Base-by-base conservation (phyloP, 2,797 vertebrate genomes). In the Gambusia yucatana region DNA sequence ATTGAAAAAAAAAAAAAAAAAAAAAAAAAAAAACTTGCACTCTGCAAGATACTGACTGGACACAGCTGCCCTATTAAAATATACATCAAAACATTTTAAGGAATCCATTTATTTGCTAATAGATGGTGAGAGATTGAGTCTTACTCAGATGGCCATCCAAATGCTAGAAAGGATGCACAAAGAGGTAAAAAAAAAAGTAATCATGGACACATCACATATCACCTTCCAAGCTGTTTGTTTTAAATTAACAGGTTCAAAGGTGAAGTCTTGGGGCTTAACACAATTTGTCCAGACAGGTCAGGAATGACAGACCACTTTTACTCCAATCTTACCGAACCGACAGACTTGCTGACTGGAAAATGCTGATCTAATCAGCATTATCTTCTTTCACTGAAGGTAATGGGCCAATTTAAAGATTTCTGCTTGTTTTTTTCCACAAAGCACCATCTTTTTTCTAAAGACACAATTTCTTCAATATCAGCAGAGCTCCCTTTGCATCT, bases 271-370 rank as follows among this genome's bases (percentile, higher is more conserved):
- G 82, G 80, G 84, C 86, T 83, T 73, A 77, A 61, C 36, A 67
- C 77, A 74, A 7, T 72, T 59, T 77, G 82, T 93, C 88, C 90
- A 83, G 82, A 87, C 86, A 44, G n/a, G 30, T 72, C 74, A 50
- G 48, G 4, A 55, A 71, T 85, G 63, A 79, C 75, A 81, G 88
- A 87, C 59, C 61, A 78, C 75, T n/a, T 86, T 80, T 47, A 80
- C 84, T 82, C 47, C 72, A 81, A 55, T 80, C 46, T 74, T 44
- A 67, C 44, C 81, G 3, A 83, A 47, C 74, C 77, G 65, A 85
- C 41, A 81, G 50, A 85, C 86, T 77, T 41, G 33, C 74, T 70
- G 44, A 79, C 77, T 14, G 43, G 73, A 59, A 75, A 6, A 4
- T 77, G 6, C 44, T 75, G 11, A 82, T 55, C 73, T 59, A 59